Conservation (phyloP, 2,797 vertebrate genomes). For the Rhincodon typus region DNA sequence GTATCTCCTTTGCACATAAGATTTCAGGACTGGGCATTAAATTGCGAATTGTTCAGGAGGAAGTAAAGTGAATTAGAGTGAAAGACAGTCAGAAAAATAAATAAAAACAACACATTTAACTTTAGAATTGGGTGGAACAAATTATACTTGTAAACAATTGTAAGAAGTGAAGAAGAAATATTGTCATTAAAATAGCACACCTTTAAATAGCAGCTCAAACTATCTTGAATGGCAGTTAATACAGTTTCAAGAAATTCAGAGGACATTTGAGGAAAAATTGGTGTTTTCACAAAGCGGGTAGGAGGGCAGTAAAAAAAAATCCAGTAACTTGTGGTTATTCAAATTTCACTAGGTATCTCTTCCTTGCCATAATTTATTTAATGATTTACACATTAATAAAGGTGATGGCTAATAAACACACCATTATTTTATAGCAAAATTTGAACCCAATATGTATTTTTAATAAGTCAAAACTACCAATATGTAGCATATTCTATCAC, state of each 20-base stretch:
- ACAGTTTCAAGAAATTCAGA: not conserved
- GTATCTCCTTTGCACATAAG: not conserved
- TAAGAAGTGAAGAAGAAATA: too few relatives aligned
- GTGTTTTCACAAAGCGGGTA: not conserved
- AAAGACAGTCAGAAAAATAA: not conserved
- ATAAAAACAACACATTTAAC: too few relatives aligned
- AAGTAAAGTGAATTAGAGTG: not conserved
- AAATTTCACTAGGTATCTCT: not conserved
- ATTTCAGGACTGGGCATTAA: not conserved
- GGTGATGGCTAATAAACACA: not conserved
- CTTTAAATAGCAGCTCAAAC: not conserved
- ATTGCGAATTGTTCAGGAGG: not conserved
- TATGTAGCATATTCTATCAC: not conserved
- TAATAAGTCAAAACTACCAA: not conserved
- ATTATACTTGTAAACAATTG: too few relatives aligned
- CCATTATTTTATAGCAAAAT: not conserved
- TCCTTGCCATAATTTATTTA: not conserved
- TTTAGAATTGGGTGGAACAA: too few relatives aligned
- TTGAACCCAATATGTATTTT: not conserved
- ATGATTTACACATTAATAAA: not conserved
- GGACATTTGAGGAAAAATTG: not conserved
- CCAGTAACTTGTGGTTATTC: not conserved
- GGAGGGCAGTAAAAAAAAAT: not conserved
- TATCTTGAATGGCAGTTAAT: not conserved
- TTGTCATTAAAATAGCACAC: not conserved